Evolutionary conservation across 2,113 vertebrate genomes (phyloP), one percentile per base, ranked within the genome.

Genomic region (Hystrix cristata): DNA sequence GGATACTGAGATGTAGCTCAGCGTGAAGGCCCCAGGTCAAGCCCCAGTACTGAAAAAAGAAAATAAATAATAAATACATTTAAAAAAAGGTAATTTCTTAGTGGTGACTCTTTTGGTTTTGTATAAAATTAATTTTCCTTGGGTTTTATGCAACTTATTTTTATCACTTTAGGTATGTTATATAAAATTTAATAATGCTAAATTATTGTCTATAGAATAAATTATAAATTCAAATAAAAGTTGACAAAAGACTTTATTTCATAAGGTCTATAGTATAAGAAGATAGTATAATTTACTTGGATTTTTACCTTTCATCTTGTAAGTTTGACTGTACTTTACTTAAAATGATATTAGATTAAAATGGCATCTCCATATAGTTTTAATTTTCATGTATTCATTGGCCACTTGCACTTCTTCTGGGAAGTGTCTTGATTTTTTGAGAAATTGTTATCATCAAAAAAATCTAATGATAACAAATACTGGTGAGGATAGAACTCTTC

Each of bases 151-250:
- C 31, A 86, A 55, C 6, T 46, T 79, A 29, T 5, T 21, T 74
- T 79, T 71, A 60, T 72, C 79, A 86, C 7, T 38, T 38, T 2
- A 65, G 1, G 13, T 67, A 69, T 60, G 3, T 4, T 53, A 38
- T 27, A 67, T 51, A 19, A 2, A 95, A 90, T 69, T 92, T 69
- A 91, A 55, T 23, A 79, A n/a, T 85, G 38, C 2, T 93, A 80
- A 87, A 18, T 69, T 12, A 43, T 38, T 82, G 71, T 94, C 79
- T 85, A 34, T 0, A 80, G 9, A 2, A 94, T 62, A 9, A 86
- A 83, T 34, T 87, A 79, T 62, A 94, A 88, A 23, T 94, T 60
- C 3, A 91, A 96, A 80, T 64, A 79, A 83, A 95, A 55, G 1
- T 64, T 90, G 51, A 69, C 29, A 62, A n/a, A 9, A 27, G 55